Base-by-base conservation (phyloP, 2,113 vertebrate species). In the Chaetorhynchus papuensis region DNA sequence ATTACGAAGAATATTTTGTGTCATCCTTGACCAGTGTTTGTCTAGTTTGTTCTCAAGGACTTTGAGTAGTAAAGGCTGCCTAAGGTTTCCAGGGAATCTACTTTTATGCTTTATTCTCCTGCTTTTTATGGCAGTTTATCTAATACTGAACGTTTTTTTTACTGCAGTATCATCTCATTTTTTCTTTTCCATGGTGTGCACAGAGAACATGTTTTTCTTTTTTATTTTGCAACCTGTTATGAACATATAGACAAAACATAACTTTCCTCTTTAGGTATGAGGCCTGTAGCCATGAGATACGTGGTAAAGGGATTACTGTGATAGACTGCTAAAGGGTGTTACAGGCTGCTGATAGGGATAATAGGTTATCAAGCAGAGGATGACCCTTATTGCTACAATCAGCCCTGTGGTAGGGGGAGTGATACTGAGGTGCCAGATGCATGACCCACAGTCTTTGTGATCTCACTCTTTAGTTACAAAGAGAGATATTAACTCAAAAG, bases 391-490 rank as follows among this genome's bases (percentile, higher is more conserved):
- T 52, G 28, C 39, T 66, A 16, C 28, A 60, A 45, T 50, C 44
- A 74, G 16, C 16, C 37, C 18, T 65, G 8, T n/a, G 33, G 15
- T 21, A 37, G 10, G 7, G 19, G 52, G 5, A 65, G 27, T 44
- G 19, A 37, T 39, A 14, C 23, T 52, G 60, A 74, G 31, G 19
- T 28, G 26, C 44, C 37, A 52, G 28, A 28, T 52, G 19, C 0
- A 2, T 24, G 28, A 72, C 10, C 7, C 15, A 57, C 10, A 27
- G 28, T 45, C 27, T 39, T 44, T 39, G 27, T 81, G 52, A 52
- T 52, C 52, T 52, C 2, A 0, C 1, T 18, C 15, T 45, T 60
- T 39, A n/a, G 5, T n/a, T 52, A 26, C 11, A 39, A 45, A 66
- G 15, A 37, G 10, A 52, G 10, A 39, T 52, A n/a, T 8, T 75